These are phyloP conservation scores for Etheostoma cragini DNA, from an alignment of 2,113 vertebrate species.

Conservation along the genomic window DNA sequence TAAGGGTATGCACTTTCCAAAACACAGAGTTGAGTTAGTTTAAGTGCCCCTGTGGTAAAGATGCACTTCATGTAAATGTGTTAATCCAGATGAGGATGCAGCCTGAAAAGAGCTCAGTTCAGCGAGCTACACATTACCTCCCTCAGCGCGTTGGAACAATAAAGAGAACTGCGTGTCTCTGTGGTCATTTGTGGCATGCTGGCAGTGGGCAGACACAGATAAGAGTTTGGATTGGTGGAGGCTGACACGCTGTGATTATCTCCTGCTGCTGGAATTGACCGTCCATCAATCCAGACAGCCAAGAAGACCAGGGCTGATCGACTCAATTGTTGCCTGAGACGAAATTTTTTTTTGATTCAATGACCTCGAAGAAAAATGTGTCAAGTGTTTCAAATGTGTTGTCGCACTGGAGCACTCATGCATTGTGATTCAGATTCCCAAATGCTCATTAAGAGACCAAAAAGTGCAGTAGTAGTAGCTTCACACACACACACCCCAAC, in stretches of 20 bases:
- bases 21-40: conserved; percentile 19
- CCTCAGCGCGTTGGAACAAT: conserved; percentile 66
- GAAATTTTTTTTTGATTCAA: conserved; percentile 72
- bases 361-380: conserved; percentile 63
- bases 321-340: conserved; percentile 73
- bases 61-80: conserved; percentile 50
- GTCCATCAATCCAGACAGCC: conserved; percentile 78
- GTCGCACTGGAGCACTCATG: not conserved
- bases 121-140: conserved; percentile 28
- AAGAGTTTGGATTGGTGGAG: conserved; percentile 82
- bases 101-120: conserved; percentile 45
- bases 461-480: conserved; percentile 3
- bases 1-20: conserved; percentile 39
- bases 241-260: conserved; percentile 82
- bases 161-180: conserved; percentile 69
- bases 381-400: conserved; percentile 65
- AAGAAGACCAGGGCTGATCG: conserved; percentile 53
- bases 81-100: conserved; percentile 24
- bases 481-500: conserved; percentile 39
- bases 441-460: conserved; percentile 19
- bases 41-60: conserved; percentile 19
- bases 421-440: conserved; percentile 36
- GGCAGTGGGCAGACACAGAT: conserved; percentile 80
- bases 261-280: conserved; percentile 77
- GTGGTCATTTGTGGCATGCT: conserved; percentile 74